A percentile compares a stretch with the other conserved stretches of the same genome.
These are phyloP conservation scores for Pogonophryne albipinna DNA, from an alignment of 2,797 vertebrate species.

Conservation along the genomic window DNA sequence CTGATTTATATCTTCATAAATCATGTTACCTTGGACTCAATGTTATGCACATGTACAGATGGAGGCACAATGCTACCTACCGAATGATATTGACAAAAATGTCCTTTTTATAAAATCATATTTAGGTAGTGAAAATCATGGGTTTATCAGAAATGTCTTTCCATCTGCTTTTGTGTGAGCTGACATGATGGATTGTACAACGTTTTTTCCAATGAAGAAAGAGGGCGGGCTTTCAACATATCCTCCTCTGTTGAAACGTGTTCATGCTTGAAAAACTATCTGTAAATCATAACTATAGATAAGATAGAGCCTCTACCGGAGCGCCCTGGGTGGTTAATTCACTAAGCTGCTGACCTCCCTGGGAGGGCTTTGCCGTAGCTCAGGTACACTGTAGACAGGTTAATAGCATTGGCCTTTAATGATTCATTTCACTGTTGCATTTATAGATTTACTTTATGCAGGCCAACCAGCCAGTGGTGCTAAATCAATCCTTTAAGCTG, in stretches of 20 bases:
- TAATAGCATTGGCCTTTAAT: conserved; percentile 59
- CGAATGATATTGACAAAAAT: neutral
- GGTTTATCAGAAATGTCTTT: neutral
- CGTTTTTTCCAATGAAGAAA: neutral
- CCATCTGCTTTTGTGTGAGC: neutral
- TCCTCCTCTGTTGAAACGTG: neutral
- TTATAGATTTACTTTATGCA: conserved; percentile 64
- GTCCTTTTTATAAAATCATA: neutral
- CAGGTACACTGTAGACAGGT: conserved; percentile 56
- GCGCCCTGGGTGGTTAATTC: conserved; percentile 32
- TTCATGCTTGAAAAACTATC: neutral
- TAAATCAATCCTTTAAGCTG: conserved; percentile 47
- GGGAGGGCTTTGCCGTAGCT: conserved; percentile 33
- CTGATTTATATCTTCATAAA: neutral
- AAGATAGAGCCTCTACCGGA: neutral
- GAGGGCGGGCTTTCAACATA: conserved; percentile 6
- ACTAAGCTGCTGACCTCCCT: conserved; percentile 33
- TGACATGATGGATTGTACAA: neutral
- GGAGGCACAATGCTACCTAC: neutral
- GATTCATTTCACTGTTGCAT: conserved; percentile 61
- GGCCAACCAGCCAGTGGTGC: conserved; percentile 29
- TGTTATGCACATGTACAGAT: neutral
- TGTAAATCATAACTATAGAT: neutral
- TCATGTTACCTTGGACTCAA: neutral
- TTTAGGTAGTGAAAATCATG: neutral